A percentile compares a stretch with the other conserved stretches of the same genome.
Conservation (phyloP, 2,797 vertebrate species). For the Falco novaeseelandiae region DNA sequence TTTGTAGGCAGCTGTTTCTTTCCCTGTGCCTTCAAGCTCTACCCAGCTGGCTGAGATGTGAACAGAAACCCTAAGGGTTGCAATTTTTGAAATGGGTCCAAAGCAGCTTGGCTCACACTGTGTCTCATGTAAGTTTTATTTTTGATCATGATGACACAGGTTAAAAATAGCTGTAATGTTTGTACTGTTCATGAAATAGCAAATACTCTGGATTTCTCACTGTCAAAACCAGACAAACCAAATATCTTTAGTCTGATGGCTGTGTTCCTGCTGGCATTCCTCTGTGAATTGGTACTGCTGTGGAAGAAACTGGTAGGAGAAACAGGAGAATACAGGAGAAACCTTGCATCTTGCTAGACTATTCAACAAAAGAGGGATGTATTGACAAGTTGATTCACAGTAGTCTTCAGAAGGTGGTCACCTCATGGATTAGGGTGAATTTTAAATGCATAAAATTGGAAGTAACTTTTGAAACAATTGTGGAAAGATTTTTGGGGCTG, state of each 20-base stretch:
- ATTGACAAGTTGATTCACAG: neutral
- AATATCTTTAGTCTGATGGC: slow-evolving; percentile 10
- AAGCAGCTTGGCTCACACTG: neutral
- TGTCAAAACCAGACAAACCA: slow-evolving; percentile 24
- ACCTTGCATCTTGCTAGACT: neutral
- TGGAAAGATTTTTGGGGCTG: neutral
- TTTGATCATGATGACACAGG: slow-evolving; percentile 20
- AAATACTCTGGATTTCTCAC: neutral
- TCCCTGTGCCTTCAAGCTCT: slow-evolving; percentile 9
- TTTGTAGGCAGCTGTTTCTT: slow-evolving; percentile 30
- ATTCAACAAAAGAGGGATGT: neutral
- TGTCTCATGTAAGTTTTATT: slow-evolving; percentile 28
- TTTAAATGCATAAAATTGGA: neutral
- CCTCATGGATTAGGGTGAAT: neutral
- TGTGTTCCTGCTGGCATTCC: slow-evolving; percentile 7
- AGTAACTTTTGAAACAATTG: neutral
- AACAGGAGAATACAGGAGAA: neutral
- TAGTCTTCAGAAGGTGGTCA: neutral
- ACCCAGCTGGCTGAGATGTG: neutral
- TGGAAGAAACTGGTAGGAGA: neutral
- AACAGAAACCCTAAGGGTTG: slow-evolving; percentile 31
- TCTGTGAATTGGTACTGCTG: neutral
- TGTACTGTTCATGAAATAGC: slow-evolving; percentile 21
- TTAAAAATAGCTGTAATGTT: slow-evolving; percentile 52
- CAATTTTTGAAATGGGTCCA: slow-evolving; percentile 52